These are phyloP conservation scores for Eclectus roratus DNA, from an alignment of 2,113 vertebrate genomes.

Conservation along the genomic window DNA sequence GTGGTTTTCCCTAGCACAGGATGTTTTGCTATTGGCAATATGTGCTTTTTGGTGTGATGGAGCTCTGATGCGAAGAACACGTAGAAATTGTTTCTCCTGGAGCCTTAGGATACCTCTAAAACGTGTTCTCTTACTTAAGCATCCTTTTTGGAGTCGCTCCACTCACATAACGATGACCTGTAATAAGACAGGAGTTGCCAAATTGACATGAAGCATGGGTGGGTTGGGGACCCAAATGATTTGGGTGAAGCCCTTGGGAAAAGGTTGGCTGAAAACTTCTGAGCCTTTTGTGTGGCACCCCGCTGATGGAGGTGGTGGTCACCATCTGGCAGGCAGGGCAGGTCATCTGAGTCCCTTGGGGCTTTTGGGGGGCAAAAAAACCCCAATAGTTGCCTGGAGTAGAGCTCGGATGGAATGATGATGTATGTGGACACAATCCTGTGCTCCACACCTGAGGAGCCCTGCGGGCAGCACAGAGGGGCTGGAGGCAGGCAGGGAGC, in stretches of 20 bases:
- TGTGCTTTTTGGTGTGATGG: neutral
- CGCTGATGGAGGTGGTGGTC: neutral
- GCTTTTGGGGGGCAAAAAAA: fast-evolving
- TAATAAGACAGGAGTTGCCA: neutral
- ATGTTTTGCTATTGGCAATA: neutral
- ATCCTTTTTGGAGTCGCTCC: neutral
- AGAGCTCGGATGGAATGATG: neutral
- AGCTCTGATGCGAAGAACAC: neutral
- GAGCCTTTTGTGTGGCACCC: neutral
- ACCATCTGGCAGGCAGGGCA: neutral
- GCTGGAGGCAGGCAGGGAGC: neutral
- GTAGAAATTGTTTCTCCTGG: neutral
- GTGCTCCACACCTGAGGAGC: neutral
- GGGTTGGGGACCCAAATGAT: neutral
- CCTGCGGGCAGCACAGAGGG: neutral
- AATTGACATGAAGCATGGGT: neutral
- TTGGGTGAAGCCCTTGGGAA: neutral
- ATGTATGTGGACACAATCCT: neutral
- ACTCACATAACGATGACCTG: neutral
- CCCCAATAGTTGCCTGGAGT: neutral
- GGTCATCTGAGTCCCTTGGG: neutral
- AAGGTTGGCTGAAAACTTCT: neutral
- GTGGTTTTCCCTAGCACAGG: fast-evolving
- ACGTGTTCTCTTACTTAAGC: neutral
- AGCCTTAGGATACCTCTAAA: neutral